phyloP scores from a whole-genome alignment of 1,140 invertebrate species.

The Trichonephila inaurata region DNA sequence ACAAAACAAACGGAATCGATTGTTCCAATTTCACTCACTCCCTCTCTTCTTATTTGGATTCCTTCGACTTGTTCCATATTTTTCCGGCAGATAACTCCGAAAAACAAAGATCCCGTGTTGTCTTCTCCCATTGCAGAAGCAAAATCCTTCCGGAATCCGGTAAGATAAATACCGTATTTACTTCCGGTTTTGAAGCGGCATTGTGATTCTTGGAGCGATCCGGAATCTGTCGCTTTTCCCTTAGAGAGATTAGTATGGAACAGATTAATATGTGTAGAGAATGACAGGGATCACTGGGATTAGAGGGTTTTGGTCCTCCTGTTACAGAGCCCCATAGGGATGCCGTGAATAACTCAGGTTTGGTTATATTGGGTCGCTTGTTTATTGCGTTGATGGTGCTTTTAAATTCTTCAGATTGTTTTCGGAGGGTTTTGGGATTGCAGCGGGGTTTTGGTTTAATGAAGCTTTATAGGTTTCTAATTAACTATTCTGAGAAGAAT shows the following conservation, averaged over 20 bases:
- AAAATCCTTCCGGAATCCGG: constrained; percentile 42
- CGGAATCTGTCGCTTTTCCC: constrained; percentile 10
- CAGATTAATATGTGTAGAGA: constrained; percentile 51
- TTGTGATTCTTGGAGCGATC: not conserved
- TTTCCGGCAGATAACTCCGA: not conserved
- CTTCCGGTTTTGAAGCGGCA: constrained; percentile 39
- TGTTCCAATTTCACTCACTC: not conserved
- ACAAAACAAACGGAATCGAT: constrained; percentile 23
- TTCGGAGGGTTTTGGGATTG: too few species aligned
- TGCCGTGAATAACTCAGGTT: too few species aligned
- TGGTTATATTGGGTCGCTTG: too few species aligned
- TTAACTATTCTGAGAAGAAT: too few species aligned
- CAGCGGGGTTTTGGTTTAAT: too few species aligned
- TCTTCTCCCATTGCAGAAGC: not conserved
- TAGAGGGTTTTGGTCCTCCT: not conserved
- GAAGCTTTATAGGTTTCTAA: too few species aligned
- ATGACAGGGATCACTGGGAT: not conserved
- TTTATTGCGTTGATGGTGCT: too few species aligned
- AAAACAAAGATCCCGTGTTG: constrained; percentile 7
- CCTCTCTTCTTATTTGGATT: not conserved
- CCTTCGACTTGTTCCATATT: constrained; percentile 2
- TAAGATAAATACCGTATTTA: constrained; percentile 51
- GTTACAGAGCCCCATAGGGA: not conserved
- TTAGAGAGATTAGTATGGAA: not conserved
- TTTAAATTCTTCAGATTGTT: too few species aligned